Evolutionary conservation across 2,888 invertebrate genomes (phyloP).

Genomic region (Stegophylla sp.): DNA sequence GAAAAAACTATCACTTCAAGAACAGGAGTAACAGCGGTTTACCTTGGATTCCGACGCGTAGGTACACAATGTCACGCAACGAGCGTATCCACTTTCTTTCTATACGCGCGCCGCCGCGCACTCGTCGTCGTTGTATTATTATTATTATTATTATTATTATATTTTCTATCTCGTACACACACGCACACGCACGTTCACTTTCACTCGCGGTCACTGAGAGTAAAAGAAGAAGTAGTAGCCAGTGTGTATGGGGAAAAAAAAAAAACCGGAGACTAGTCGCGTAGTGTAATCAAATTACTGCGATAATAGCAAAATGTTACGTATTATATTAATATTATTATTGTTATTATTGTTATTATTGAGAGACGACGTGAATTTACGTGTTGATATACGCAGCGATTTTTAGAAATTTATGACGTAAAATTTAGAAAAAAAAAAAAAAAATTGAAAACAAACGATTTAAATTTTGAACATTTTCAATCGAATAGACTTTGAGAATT

Average conservation of each 20-base stretch:
- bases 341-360: not conserved
- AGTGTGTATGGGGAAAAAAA: not conserved
- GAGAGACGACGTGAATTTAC: no score
- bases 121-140: conserved; percentile 7
- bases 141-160: conserved; percentile 27
- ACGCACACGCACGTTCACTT: conserved; percentile 42
- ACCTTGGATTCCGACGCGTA: conserved; percentile 41
- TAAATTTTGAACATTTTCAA: not conserved
- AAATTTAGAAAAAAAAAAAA: not conserved
- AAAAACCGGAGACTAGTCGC: not conserved
- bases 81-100: conserved; percentile 54
- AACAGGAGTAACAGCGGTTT: conserved; percentile 18
- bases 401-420: not conserved
- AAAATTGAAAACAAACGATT: not conserved
- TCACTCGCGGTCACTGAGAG: conserved; percentile 43
- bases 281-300: conserved; percentile 18
- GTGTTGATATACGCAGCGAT: not conserved
- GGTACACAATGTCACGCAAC: conserved; percentile 40
- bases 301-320: conserved; percentile 8
- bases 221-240: not conserved
- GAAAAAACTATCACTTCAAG: conserved; percentile 43
- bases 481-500: not conserved
- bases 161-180: conserved; percentile 31
- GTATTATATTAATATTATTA: not conserved
- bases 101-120: not conserved